A percentile compares a stretch with the other conserved stretches of the same genome.
These are phyloP conservation scores for Cirrhinus mrigala DNA, from an alignment of 2,797 vertebrate genomes.

Conservation along the genomic window DNA sequence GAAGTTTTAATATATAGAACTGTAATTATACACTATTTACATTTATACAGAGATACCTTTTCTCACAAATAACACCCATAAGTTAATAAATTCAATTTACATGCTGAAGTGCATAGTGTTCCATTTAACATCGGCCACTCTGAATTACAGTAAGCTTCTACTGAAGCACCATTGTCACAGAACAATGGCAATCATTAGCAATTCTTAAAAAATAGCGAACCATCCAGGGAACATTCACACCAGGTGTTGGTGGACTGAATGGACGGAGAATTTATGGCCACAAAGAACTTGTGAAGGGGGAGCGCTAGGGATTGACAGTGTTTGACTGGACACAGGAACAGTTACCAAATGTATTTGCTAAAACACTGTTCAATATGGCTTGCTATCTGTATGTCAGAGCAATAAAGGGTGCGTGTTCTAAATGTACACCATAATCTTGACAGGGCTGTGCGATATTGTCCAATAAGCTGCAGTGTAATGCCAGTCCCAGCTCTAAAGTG, in stretches of 20 bases:
- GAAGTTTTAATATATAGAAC: conserved; percentile 67
- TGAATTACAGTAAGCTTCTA: conserved; percentile 47
- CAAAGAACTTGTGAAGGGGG: conserved; percentile 49
- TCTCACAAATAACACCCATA: conserved; percentile 69
- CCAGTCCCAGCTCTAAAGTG: conserved; percentile 72
- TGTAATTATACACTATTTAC: conserved; percentile 75
- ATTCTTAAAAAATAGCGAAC: conserved; percentile 42
- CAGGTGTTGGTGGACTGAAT: conserved; percentile 54
- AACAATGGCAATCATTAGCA: conserved; percentile 48
- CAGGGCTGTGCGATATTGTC: conserved; percentile 70
- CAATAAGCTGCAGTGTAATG: conserved; percentile 74
- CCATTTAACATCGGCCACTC: conserved; percentile 46
- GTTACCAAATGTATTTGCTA: background rate
- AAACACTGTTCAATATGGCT: background rate
- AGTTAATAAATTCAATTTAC: conserved; percentile 75
- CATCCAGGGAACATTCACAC: conserved; percentile 51
- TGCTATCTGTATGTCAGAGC: conserved; percentile 76
- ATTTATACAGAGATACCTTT: conserved; percentile 47
- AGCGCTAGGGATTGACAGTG: background rate
- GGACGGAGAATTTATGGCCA: conserved; percentile 40
- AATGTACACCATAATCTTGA: conserved; percentile 65
- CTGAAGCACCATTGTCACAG: conserved; percentile 20
- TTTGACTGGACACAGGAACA: background rate
- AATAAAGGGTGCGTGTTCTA: conserved; percentile 80
- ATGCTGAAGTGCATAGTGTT: conserved; percentile 76